These are phyloP conservation scores for Thymelicus acteon DNA, from an alignment of 2,888 invertebrate species.

Conservation along the genomic window DNA sequence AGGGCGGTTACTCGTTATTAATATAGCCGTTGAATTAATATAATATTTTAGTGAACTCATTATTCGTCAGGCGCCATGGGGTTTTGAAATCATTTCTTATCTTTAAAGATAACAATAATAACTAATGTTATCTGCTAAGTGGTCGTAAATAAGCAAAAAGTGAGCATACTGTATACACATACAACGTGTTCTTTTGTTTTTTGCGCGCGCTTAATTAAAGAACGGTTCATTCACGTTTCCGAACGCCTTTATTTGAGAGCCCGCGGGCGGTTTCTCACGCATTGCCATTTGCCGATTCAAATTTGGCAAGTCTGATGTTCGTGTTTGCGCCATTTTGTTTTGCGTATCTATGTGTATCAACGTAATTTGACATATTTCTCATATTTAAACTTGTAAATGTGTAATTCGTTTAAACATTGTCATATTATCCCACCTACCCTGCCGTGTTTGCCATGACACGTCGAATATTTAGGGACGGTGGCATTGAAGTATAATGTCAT, in stretches of 20 bases:
- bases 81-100: background rate
- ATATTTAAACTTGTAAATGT: too few species aligned
- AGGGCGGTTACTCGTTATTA: too few species aligned
- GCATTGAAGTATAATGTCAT: too few species aligned
- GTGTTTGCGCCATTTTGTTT: background rate
- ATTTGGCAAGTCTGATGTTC: constrained; percentile 53
- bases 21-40: too few species aligned
- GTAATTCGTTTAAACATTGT: too few species aligned
- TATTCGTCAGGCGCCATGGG: background rate
- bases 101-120: background rate
- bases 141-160: constrained; percentile 22
- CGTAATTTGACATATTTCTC: background rate
- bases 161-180: constrained; percentile 13
- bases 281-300: constrained; percentile 61
- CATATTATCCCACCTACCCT: too few species aligned
- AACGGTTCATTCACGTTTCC: constrained; percentile 67
- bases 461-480: too few species aligned
- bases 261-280: constrained; percentile 75
- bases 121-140: constrained; percentile 1
- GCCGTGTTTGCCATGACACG: too few species aligned
- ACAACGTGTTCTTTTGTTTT: constrained; percentile 9
- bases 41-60: background rate
- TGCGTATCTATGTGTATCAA: background rate
- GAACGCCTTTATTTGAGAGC: constrained; percentile 62
- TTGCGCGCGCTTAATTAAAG: constrained; percentile 29